phyloP scores from a whole-genome alignment of 2,888 invertebrate genomes.

The Diplolepis rosae region DNA sequence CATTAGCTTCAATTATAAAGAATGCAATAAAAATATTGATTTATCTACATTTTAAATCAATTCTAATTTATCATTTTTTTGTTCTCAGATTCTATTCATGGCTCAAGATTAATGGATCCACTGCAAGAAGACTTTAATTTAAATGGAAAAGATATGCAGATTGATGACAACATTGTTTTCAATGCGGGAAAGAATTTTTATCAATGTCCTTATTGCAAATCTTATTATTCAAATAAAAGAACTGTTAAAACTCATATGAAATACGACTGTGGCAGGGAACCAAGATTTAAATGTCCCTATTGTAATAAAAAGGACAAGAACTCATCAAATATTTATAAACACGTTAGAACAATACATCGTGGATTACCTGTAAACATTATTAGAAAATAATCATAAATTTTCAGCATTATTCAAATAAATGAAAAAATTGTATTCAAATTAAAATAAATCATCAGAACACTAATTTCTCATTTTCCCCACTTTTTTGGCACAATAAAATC shows the following conservation, averaged over 20 bases:
- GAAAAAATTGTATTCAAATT: no score
- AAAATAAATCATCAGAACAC: no score
- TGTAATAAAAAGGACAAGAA: constrained; percentile 61
- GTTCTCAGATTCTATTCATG: not conserved
- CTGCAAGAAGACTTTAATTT: not conserved
- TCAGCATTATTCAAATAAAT: no score
- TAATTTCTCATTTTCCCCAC: no score
- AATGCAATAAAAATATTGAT: no score
- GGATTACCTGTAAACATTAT: not conserved
- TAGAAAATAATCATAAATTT: not conserved
- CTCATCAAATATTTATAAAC: constrained; percentile 65
- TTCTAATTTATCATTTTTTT: no score
- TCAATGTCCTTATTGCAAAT: not conserved
- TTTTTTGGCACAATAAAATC: no score
- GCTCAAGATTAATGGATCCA: not conserved
- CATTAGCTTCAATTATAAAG: no score
- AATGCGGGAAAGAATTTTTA: not conserved
- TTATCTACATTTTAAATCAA: no score
- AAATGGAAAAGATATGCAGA: not conserved
- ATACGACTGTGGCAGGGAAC: constrained; percentile 52
- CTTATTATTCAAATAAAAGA: not conserved
- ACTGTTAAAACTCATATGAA: constrained; percentile 37
- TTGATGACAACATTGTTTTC: not conserved
- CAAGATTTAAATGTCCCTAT: constrained; percentile 44
- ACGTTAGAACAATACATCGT: constrained; percentile 58